A percentile compares a stretch with the other conserved stretches of the same genome.
These are phyloP conservation scores for Steatocranus sp. DNA, from an alignment of 2,797 vertebrate genomes.

Conservation along the genomic window DNA sequence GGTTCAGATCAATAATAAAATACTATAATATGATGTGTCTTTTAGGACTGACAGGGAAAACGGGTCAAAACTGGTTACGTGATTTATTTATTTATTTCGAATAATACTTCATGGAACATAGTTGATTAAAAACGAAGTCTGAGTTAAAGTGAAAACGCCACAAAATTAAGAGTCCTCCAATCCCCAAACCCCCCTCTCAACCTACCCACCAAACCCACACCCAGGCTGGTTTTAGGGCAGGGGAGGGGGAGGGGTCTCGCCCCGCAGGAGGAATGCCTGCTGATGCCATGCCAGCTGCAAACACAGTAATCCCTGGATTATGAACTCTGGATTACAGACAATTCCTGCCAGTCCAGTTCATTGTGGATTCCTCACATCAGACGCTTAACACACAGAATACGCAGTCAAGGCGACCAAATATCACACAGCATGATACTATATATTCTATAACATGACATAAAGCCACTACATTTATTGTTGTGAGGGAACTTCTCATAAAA, in stretches of 20 bases:
- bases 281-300: constrained; percentile 72
- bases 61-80: background rate
- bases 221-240: constrained; percentile 16
- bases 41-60: background rate
- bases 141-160: constrained; percentile 9
- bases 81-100: background rate
- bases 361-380: constrained; percentile 52
- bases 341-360: constrained; percentile 54
- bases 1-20: background rate
- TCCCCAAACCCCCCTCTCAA: constrained; percentile 12
- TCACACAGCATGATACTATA: background rate
- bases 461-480: background rate
- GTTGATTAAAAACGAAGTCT: background rate
- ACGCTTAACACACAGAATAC: constrained; percentile 7
- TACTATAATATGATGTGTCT: background rate
- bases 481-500: background rate
- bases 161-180: constrained; percentile 31
- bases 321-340: constrained; percentile 73
- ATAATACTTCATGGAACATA: background rate
- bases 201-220: background rate
- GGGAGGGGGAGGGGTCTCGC: constrained; percentile 47
- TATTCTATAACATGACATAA: background rate
- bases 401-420: background rate
- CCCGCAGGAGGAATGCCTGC: constrained; percentile 43
- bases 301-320: constrained; percentile 79